Percentiles rank a stretch among this genome's conserved stretches.
phyloP scores from a whole-genome alignment of 2,113 vertebrate genomes.

The Lamprotornis superbus region DNA sequence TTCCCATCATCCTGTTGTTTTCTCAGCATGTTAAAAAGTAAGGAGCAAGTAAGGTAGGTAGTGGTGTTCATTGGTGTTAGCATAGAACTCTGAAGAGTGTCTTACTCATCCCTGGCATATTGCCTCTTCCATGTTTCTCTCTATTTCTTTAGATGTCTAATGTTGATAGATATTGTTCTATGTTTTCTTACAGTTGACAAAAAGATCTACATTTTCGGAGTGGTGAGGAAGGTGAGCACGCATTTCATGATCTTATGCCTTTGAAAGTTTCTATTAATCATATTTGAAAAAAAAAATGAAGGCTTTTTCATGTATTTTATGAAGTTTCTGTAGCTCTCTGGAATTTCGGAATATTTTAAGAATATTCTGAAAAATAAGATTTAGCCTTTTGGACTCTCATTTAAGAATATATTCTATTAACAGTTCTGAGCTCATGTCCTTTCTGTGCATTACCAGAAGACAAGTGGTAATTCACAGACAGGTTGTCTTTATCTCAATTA shows the following conservation, averaged over 20 bases:
- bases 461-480: background rate
- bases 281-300: background rate
- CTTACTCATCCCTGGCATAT: background rate
- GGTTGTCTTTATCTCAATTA: background rate
- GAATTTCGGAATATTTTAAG: background rate
- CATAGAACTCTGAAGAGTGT: background rate
- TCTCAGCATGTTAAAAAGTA: background rate
- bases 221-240: background rate
- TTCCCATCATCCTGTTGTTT: background rate
- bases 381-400: background rate
- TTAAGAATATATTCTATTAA: background rate
- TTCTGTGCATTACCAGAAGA: background rate
- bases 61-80: rapidly evolving
- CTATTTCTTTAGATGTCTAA: background rate
- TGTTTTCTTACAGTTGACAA: background rate
- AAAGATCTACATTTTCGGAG: background rate
- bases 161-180: background rate
- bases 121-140: background rate
- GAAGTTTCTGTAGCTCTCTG: background rate
- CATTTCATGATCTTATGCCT: background rate
- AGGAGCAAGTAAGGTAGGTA: background rate
- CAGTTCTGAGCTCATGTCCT: background rate
- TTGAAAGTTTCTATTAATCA: background rate
- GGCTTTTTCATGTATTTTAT: background rate
- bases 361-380: background rate